phyloP scores from a whole-genome alignment of 2,888 invertebrate species.

The Pterostichus niger region DNA sequence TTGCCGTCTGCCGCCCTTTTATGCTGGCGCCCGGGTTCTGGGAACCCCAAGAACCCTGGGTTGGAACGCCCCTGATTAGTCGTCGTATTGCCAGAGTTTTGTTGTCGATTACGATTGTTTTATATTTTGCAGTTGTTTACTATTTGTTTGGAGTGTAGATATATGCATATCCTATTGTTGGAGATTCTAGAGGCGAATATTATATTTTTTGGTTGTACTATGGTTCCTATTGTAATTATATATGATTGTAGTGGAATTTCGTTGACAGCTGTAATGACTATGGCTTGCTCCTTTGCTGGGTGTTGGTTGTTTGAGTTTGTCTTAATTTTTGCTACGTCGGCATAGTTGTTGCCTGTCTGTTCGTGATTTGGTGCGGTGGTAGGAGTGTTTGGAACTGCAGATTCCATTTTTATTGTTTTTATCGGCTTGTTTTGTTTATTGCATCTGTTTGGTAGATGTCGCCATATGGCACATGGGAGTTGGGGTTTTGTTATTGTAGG shows the following conservation, averaged over 20 bases:
- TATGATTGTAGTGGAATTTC: conserved; percentile 58
- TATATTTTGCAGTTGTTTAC: conserved; percentile 55
- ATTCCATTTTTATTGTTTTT: too few relatives aligned
- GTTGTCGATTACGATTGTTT: conserved; percentile 29
- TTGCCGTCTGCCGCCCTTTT: too few relatives aligned
- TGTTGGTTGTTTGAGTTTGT: not conserved
- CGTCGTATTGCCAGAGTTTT: not conserved
- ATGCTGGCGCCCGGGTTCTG: too few relatives aligned
- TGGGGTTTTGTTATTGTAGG: too few relatives aligned
- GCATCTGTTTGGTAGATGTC: too few relatives aligned
- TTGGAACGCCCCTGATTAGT: too few relatives aligned
- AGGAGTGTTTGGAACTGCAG: too few relatives aligned
- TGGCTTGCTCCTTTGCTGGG: conserved; percentile 67
- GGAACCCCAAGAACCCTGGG: too few relatives aligned
- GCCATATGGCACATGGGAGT: too few relatives aligned
- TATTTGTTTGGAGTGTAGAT: conserved; percentile 53
- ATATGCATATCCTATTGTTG: conserved; percentile 67
- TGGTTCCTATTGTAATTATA: conserved; percentile 46
- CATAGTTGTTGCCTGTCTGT: not conserved
- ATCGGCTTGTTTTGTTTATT: too few relatives aligned
- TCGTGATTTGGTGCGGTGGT: too few relatives aligned
- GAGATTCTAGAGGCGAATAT: conserved; percentile 66
- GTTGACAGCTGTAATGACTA: conserved; percentile 60
- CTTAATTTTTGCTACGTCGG: too few relatives aligned
- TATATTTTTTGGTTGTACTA: conserved; percentile 61